phyloP scores from a whole-genome alignment of 2,113 vertebrate genomes.

The Apus apus region DNA sequence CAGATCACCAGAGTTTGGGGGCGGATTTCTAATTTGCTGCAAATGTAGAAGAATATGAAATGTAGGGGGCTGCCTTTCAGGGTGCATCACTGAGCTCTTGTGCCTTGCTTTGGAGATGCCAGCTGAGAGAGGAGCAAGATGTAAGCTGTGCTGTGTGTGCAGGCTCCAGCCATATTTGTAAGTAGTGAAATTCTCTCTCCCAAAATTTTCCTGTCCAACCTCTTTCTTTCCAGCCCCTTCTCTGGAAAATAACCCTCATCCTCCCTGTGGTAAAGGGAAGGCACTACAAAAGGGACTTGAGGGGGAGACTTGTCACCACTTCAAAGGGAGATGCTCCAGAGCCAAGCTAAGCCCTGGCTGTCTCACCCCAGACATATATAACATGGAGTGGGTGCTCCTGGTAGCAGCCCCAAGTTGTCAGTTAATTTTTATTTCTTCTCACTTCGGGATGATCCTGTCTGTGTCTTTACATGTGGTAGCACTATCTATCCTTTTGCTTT shows the following conservation, averaged over 20 bases:
- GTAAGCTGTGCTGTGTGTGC: accelerated
- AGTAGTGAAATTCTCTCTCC: no score
- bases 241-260: background rate
- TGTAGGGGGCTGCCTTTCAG: background rate
- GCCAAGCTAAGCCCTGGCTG: background rate
- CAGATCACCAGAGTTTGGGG: background rate
- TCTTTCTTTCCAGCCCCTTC: background rate
- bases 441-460: background rate
- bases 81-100: background rate
- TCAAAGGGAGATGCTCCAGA: background rate
- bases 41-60: background rate
- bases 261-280: background rate
- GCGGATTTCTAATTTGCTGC: background rate
- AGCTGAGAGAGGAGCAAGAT: background rate
- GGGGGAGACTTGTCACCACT: background rate
- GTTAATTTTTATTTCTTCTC: background rate
- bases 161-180: background rate
- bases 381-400: background rate
- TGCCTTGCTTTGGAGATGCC: background rate
- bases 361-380: background rate
- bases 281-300: background rate
- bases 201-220: background rate
- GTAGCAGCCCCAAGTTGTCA: background rate
- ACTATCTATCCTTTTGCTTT: background rate
- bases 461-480: background rate